Evolutionary conservation across 2,888 invertebrate genomes (phyloP).

Genomic region (Lysandra bellargus): DNA sequence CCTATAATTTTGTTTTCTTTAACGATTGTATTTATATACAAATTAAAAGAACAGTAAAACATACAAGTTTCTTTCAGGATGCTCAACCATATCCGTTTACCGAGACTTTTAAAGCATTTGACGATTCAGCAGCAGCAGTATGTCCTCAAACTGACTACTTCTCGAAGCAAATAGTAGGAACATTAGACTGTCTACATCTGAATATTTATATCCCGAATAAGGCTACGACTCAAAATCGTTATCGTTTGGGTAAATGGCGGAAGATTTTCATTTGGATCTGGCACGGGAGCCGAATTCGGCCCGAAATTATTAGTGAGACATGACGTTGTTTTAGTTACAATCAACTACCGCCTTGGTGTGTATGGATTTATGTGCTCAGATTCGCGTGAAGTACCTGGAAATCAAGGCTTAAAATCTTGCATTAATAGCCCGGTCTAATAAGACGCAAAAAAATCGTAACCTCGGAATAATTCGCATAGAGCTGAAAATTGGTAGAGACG

Average conservation of each 20-base stretch:
- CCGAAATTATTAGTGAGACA: constrained; percentile 45
- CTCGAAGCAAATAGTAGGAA: constrained; percentile 50
- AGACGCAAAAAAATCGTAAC: no score
- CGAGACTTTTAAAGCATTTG: constrained; percentile 43
- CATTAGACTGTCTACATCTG: constrained; percentile 80
- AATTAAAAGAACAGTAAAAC: no score
- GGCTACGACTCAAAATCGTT: constrained; percentile 45
- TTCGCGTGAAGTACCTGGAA: constrained; percentile 48
- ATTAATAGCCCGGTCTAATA: constrained; percentile 47
- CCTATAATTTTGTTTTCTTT: no score
- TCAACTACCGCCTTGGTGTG: constrained; percentile 50
- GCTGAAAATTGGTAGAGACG: no score
- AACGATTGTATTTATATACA: no score
- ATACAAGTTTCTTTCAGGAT: constrained; percentile 35
- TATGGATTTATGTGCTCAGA: constrained; percentile 50
- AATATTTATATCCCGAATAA: constrained; percentile 80
- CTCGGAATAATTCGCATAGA: no score
- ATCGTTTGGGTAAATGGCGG: constrained; percentile 67
- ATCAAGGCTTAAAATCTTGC: constrained; percentile 50
- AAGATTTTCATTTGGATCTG: constrained; percentile 54
- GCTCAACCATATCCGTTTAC: constrained; percentile 42
- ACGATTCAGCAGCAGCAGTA: constrained; percentile 44
- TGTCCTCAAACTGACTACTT: constrained; percentile 50
- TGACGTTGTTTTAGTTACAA: constrained; percentile 45
- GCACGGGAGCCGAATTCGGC: constrained; percentile 30